A percentile compares a stretch with the other conserved stretches of the same genome.
phyloP scores from a whole-genome alignment of 35 echinoderm and acorn worm genomes.

The Anneissia japonica region DNA sequence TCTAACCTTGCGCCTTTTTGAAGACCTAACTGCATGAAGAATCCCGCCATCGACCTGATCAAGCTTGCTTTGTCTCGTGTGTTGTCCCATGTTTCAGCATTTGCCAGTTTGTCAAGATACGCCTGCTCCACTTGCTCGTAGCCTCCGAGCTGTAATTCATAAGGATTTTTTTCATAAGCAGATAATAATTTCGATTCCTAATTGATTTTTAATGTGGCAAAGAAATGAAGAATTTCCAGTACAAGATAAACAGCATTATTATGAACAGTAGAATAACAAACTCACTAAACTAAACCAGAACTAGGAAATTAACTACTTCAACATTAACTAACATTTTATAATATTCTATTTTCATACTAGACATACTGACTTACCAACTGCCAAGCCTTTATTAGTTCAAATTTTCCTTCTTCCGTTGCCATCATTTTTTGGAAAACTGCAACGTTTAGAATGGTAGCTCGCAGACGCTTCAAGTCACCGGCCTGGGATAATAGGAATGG shows the following conservation, averaged over 20 bases:
- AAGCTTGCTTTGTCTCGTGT: slow-evolving; percentile 32
- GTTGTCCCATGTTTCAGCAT: slow-evolving; percentile 46
- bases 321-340: too few species aligned
- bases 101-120: slow-evolving; percentile 51
- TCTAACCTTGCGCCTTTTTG: slow-evolving; percentile 71
- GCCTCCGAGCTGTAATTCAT: slow-evolving; percentile 52
- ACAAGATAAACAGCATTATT: too few species aligned
- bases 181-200: too few species aligned
- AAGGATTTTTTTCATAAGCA: too few species aligned
- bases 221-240: too few species aligned
- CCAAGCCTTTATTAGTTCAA: slow-evolving; percentile 80
- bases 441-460: slow-evolving; percentile 61
- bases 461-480: slow-evolving; percentile 47
- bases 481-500: slow-evolving; percentile 59
- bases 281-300: too few species aligned
- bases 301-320: too few species aligned
- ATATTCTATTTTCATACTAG: too few species aligned
- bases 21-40: slow-evolving; percentile 81
- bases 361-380: slow-evolving; percentile 70
- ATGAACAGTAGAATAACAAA: too few species aligned
- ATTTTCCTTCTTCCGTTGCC: slow-evolving; percentile 76
- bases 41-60: slow-evolving; percentile 62
- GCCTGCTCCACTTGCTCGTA: slow-evolving; percentile 73
- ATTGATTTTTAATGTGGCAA: too few species aligned
- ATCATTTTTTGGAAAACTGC: slow-evolving; percentile 68